Percentiles rank a stretch among this genome's conserved stretches.
These are phyloP conservation scores for Sebastes jordani DNA, from an alignment of 2,797 vertebrate genomes.

Conservation along the genomic window DNA sequence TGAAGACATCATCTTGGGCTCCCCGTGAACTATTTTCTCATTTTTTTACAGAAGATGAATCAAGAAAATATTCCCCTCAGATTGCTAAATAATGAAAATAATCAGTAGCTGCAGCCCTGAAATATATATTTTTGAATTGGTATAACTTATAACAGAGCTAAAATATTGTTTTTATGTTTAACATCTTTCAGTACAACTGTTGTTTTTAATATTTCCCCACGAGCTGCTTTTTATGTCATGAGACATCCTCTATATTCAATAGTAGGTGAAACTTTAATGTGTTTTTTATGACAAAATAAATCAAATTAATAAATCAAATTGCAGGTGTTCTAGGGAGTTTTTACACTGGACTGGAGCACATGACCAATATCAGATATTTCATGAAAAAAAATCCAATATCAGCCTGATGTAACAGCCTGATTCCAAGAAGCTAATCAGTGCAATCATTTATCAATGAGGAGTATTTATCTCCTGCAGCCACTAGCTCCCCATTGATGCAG, in stretches of 20 bases:
- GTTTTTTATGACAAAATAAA: neutral
- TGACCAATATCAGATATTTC: conserved; percentile 1
- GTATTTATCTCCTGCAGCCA: conserved; percentile 67
- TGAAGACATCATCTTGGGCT: neutral
- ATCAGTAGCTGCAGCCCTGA: neutral
- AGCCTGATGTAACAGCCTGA: conserved; percentile 6
- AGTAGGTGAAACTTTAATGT: neutral
- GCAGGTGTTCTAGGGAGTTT: neutral
- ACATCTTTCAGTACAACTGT: neutral
- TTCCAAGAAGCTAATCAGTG: conserved; percentile 52
- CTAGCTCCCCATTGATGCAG: conserved; percentile 62
- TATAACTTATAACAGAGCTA: neutral
- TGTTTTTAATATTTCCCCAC: neutral
- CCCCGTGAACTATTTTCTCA: neutral
- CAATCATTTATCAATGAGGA: conserved; percentile 71
- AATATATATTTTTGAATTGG: neutral
- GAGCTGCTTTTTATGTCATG: neutral
- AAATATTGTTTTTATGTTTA: neutral
- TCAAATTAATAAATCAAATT: neutral
- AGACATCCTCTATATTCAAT: neutral
- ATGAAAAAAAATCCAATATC: neutral
- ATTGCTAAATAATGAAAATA: neutral
- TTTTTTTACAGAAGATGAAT: neutral
- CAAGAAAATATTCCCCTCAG: neutral
- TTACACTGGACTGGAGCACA: neutral